A percentile compares a stretch with the other conserved stretches of the same genome.
Conservation (phyloP, 2,113 vertebrate species). For the Theristicus caerulescens region DNA sequence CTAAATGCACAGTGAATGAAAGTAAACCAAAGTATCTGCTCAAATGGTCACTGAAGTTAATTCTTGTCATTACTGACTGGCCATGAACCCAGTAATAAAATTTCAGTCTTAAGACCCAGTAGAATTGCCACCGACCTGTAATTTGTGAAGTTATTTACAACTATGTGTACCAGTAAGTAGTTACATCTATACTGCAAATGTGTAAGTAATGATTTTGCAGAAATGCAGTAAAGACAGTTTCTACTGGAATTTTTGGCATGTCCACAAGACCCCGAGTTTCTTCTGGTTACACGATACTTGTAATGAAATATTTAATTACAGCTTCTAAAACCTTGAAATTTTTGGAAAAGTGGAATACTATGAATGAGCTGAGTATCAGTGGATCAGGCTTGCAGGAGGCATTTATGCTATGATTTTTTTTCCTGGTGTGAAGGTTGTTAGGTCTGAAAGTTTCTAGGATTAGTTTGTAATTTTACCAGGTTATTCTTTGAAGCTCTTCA, state of each 20-base stretch:
- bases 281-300: background rate
- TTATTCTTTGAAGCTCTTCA: background rate
- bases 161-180: background rate
- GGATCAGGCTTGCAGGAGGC: background rate
- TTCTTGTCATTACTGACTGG: background rate
- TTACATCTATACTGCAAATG: background rate
- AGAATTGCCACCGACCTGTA: background rate
- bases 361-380: background rate
- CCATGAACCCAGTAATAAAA: background rate
- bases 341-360: background rate
- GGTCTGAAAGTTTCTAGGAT: background rate
- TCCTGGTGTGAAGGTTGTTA: background rate
- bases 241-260: background rate
- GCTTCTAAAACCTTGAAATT: background rate
- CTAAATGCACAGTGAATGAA: background rate
- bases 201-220: background rate
- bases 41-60: background rate
- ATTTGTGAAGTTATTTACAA: background rate
- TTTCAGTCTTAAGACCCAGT: background rate
- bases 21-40: background rate
- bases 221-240: background rate
- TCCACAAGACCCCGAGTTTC: background rate
- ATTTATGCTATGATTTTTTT: background rate
- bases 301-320: background rate
- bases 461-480: background rate